A percentile compares a stretch with the other conserved stretches of the same genome.
These are phyloP conservation scores for Brachionus plicatilis DNA, from an alignment of 1,140 invertebrate genomes.

Conservation along the genomic window DNA sequence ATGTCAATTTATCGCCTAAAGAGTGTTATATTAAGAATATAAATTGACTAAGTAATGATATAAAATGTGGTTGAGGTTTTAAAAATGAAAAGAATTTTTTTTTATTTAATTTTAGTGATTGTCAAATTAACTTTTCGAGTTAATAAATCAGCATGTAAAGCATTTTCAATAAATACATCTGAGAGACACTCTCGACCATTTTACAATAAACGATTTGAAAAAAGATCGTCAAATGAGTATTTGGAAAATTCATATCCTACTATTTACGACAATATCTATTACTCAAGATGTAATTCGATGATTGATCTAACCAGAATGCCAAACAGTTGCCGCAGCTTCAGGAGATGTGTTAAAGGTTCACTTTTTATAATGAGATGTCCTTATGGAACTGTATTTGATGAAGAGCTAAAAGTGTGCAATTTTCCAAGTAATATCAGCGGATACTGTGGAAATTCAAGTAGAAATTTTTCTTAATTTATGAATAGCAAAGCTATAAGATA, in stretches of 20 bases:
- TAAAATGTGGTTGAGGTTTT: too few relatives aligned
- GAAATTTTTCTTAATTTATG: not conserved
- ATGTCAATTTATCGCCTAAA: too few relatives aligned
- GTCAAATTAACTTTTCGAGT: not conserved
- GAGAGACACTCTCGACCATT: not conserved
- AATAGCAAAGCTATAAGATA: not conserved
- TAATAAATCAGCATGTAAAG: not conserved
- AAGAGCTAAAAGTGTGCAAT: not conserved
- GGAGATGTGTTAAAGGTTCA: not conserved
- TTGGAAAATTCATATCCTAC: not conserved
- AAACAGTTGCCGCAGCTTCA: not conserved
- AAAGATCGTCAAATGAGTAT: not conserved
- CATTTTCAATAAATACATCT: not conserved
- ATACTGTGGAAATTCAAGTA: not conserved
- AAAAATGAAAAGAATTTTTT: too few relatives aligned
- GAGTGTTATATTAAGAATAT: too few relatives aligned
- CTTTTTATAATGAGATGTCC: not conserved
- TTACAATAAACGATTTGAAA: not conserved
- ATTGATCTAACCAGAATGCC: not conserved
- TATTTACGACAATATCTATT: not conserved
- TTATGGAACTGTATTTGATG: conserved; percentile 2
- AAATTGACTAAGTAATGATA: too few relatives aligned
- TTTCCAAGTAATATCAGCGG: not conserved
- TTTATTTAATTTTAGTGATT: too few relatives aligned
- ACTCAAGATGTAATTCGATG: not conserved